These are phyloP conservation scores for Linnaemya tessellans DNA, from an alignment of 2,888 invertebrate genomes.

Conservation along the genomic window DNA sequence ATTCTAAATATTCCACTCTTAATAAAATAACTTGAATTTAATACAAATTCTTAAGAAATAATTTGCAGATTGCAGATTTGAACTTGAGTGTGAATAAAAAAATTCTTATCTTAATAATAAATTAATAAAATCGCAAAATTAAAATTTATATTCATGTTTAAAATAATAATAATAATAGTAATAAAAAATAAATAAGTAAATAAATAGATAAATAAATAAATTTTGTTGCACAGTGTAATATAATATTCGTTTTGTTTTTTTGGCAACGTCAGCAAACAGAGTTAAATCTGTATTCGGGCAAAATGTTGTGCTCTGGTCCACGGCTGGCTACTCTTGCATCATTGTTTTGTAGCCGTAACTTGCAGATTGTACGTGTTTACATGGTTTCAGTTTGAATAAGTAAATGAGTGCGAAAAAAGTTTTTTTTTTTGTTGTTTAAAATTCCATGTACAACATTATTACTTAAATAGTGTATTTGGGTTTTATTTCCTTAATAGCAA, in stretches of 20 bases:
- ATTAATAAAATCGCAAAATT: too few species aligned
- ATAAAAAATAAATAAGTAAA: too few species aligned
- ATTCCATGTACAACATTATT: slow-evolving; percentile 28
- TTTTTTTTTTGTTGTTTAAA: slow-evolving; percentile 7
- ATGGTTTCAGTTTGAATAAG: background rate
- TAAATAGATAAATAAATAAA: too few species aligned
- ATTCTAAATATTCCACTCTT: too few species aligned
- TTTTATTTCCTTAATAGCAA: slow-evolving; percentile 3
- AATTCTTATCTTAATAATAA: too few species aligned
- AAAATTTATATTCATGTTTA: too few species aligned
- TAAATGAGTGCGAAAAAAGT: slow-evolving; percentile 22
- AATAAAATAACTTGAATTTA: too few species aligned
- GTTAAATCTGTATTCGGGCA: background rate
- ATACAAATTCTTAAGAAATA: too few species aligned
- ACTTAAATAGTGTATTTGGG: slow-evolving; percentile 21
- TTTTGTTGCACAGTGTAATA: too few species aligned
- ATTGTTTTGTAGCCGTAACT: slow-evolving; percentile 26
- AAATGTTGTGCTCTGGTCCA: slow-evolving; percentile 41
- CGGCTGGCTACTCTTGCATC: slow-evolving; percentile 28
- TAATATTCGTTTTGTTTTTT: background rate
- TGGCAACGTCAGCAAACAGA: background rate
- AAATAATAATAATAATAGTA: too few species aligned
- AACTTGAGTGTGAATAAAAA: too few species aligned
- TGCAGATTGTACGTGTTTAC: slow-evolving; percentile 42
- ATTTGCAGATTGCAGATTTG: too few species aligned